These are phyloP conservation scores for Nematolebias whitei DNA, from an alignment of 2,113 vertebrate species.

Conservation along the genomic window DNA sequence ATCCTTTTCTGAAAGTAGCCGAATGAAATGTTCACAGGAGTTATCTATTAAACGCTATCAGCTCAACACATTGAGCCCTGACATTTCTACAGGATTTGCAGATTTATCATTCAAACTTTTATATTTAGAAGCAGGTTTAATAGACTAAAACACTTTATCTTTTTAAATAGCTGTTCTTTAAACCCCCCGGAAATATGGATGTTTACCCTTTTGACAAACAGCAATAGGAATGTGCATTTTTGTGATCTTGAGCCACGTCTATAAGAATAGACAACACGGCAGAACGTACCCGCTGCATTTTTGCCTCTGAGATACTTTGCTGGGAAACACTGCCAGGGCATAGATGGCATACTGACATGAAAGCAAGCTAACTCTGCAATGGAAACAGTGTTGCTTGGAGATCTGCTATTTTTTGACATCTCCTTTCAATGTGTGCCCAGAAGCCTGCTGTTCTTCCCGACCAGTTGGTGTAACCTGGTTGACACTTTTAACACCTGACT, in stretches of 20 bases:
- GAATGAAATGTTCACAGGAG: no score
- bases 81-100: no score
- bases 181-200: no score
- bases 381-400: constrained; percentile 8
- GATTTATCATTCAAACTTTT: no score
- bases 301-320: not conserved
- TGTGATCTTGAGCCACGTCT: not conserved
- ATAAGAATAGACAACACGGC: not conserved
- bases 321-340: not conserved
- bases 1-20: no score
- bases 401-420: constrained; percentile 1
- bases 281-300: constrained; percentile 1
- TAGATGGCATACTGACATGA: not conserved
- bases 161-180: no score
- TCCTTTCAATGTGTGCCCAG: not conserved
- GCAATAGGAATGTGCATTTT: not conserved
- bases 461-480: not conserved
- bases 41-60: no score
- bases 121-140: no score
- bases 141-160: no score
- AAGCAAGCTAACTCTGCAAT: constrained; percentile 16
- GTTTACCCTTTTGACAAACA: not conserved
- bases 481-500: not conserved
- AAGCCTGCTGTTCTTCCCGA: not conserved
- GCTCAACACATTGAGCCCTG: no score